Conservation (phyloP, 1,140 invertebrate species). For the Hestina assimilis region DNA sequence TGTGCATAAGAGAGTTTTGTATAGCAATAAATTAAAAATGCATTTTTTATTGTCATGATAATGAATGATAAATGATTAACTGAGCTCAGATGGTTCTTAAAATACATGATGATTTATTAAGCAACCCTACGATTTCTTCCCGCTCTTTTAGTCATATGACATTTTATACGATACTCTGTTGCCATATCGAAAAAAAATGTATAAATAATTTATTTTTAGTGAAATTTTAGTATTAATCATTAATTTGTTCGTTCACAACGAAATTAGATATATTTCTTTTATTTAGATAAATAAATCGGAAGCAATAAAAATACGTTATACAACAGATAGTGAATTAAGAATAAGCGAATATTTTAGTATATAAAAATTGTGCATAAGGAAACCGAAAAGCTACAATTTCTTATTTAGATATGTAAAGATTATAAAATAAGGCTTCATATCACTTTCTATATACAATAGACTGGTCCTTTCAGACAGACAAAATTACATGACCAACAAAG, state of each 20-base stretch:
- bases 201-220: constrained; percentile 13
- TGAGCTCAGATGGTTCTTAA: too few relatives aligned
- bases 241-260: neutral
- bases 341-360: neutral
- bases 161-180: neutral
- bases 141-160: neutral
- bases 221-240: constrained; percentile 11
- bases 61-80: too few relatives aligned
- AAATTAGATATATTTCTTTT: neutral
- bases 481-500: too few relatives aligned
- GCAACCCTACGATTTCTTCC: too few relatives aligned
- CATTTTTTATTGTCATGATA: too few relatives aligned
- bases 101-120: too few relatives aligned
- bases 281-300: neutral
- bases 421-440: too few relatives aligned
- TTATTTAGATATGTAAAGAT: too few relatives aligned
- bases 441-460: too few relatives aligned
- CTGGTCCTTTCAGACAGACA: too few relatives aligned
- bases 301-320: constrained; percentile 25
- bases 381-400: neutral
- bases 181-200: constrained; percentile 9
- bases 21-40: too few relatives aligned
- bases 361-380: neutral
- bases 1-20: neutral
- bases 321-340: neutral